These are phyloP conservation scores for Seriola rivoliana DNA, from an alignment of 2,113 vertebrate genomes.

Conservation along the genomic window DNA sequence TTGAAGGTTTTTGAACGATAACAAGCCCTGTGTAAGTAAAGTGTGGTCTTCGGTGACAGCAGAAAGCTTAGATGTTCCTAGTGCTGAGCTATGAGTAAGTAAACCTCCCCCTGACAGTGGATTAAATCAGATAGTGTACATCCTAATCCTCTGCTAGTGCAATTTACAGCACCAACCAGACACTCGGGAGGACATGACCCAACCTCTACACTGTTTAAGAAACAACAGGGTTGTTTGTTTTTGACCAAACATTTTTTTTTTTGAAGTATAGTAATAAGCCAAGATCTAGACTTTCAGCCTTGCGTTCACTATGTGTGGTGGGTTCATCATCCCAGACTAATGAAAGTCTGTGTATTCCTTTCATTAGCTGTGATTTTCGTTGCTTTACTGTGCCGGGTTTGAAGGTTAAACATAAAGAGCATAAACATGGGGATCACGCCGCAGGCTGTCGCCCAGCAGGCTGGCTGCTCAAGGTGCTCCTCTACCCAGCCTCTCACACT, in stretches of 20 bases:
- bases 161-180: conserved; percentile 71
- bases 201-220: conserved; percentile 20
- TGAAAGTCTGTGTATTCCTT: conserved; percentile 11
- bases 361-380: neutral
- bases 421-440: conserved; percentile 28
- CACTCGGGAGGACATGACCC: conserved; percentile 74
- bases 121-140: conserved; percentile 80
- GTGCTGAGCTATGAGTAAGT: conserved; percentile 54
- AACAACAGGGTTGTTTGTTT: neutral
- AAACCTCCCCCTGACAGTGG: conserved; percentile 59
- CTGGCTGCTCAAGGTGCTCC: conserved; percentile 34
- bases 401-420: conserved; percentile 45
- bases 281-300: neutral
- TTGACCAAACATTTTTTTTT: neutral
- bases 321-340: neutral
- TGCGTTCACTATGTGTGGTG: neutral
- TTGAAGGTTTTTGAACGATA: too few species aligned
- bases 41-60: conserved; percentile 41
- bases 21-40: conserved; percentile 11
- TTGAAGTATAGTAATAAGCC: neutral
- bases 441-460: neutral
- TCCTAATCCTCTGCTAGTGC: conserved; percentile 76
- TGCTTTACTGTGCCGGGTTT: conserved; percentile 4
- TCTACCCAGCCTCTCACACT: conserved; percentile 15
- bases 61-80: conserved; percentile 41